phyloP scores from a whole-genome alignment of 2,888 invertebrate genomes.

The Drosophila flavopinicola region DNA sequence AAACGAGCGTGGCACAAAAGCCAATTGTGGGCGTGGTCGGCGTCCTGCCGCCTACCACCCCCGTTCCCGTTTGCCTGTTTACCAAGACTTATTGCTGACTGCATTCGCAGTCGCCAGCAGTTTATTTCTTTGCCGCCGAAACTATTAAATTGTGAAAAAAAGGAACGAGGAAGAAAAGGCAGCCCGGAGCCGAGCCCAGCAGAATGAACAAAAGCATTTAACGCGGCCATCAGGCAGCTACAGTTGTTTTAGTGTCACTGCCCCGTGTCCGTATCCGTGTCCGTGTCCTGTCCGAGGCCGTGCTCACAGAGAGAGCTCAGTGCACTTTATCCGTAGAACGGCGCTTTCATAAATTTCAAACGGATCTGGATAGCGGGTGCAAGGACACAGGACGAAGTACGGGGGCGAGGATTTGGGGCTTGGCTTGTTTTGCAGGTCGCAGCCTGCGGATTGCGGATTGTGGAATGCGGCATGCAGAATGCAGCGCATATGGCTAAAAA shows the following conservation, averaged over 20 bases:
- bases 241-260: constrained; percentile 69
- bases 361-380: constrained; percentile 27
- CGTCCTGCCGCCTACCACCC: constrained; percentile 7
- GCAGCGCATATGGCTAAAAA: constrained; percentile 42
- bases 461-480: not conserved
- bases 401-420: too few species aligned
- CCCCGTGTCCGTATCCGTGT: not conserved
- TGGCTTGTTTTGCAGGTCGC: not conserved
- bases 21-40: constrained; percentile 68
- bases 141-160: constrained; percentile 67
- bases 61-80: constrained; percentile 68
- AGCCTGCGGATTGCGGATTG: not conserved
- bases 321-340: constrained; percentile 64
- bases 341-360: constrained; percentile 71
- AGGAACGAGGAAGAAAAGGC: not conserved
- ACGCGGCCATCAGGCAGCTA: constrained; percentile 71
- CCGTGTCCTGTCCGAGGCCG: constrained; percentile 12
- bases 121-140: constrained; percentile 72
- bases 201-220: constrained; percentile 78
- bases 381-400: too few species aligned
- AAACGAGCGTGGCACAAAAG: constrained; percentile 58
- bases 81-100: constrained; percentile 73
- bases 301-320: constrained; percentile 31
- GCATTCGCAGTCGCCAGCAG: constrained; percentile 63
- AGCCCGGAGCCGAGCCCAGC: constrained; percentile 54